Evolutionary conservation across 2,797 vertebrate species (phyloP).

Genomic region (Macropus fuliginosus): DNA sequence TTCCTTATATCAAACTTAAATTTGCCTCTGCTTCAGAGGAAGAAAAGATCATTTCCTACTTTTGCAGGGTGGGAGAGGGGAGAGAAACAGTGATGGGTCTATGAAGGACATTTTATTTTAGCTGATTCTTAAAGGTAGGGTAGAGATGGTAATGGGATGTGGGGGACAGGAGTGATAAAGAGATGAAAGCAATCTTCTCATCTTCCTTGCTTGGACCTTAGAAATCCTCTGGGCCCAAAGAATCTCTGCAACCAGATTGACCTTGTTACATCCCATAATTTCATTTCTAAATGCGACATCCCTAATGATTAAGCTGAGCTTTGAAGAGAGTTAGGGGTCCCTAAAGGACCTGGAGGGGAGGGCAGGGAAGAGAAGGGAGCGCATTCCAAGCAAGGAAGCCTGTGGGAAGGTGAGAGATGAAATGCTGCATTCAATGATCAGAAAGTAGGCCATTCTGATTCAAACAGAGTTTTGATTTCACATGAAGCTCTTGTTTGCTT

Average conservation of each 20-base stretch:
- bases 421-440: too few relatives aligned
- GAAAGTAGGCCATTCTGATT: too few relatives aligned
- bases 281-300: not conserved
- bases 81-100: not conserved
- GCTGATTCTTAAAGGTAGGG: not conserved
- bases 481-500: not conserved
- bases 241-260: not conserved
- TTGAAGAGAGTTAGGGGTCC: too few relatives aligned
- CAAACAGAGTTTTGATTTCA: not conserved
- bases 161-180: not conserved
- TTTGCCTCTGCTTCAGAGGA: not conserved
- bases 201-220: not conserved
- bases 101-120: not conserved
- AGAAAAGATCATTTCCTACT: not conserved
- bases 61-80: not conserved
- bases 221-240: not conserved
- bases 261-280: not conserved
- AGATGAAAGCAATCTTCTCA: not conserved
- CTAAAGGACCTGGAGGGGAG: too few relatives aligned
- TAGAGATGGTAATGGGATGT: not conserved
- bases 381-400: too few relatives aligned
- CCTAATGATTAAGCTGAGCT: not conserved
- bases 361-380: too few relatives aligned
- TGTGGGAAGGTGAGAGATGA: too few relatives aligned
- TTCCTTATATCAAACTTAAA: not conserved